Base-by-base conservation (phyloP, 1,140 invertebrate species). In the Camponotus vicinus region DNA sequence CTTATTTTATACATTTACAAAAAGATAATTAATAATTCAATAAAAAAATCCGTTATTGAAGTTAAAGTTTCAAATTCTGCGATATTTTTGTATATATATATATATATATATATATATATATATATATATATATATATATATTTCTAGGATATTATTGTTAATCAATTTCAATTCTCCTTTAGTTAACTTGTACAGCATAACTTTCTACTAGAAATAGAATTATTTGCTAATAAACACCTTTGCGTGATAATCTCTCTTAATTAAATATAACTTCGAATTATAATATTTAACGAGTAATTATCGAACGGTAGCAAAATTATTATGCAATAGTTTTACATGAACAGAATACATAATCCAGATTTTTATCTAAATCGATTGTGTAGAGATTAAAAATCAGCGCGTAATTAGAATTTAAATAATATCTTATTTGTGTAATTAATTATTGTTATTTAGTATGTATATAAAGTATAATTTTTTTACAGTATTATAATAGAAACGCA, bases 321-420 rank as follows among this genome's bases (percentile, higher is more conserved):
- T 13, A 21, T 63, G 49, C 32, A 55, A 59, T 27, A 7, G 15
- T 15, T 66, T 64, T 40, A 6, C 18, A 49, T 18, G 3, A 3
- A 7, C 18, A 9, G 11, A 18, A 70, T 40, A 63, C 15, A 69
- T 78, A 52, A 61, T 78, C 64, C 55, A 63, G 21, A 59, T 40
- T 67, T 42, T 87, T 87, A 37, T 42, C 71, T 45, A 42, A 57
- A 8, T 64, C 15, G 34, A 49, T 63, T 79, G 13, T 18, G 49
- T 52, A 37, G 49, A 15, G 52, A 21, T 84, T 57, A 77, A 84
- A 84, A 49, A 88, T 76, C 37, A 73, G 27, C 34, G 3, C 32
- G 2, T 11, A 52, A 82, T 71, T 70, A 57, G 5, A 59, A 42
- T 37, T 71, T 71, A 34, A 49, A 49, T 27, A 27, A 27, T 13